Percentiles rank a stretch among this genome's conserved stretches.
Evolutionary conservation across 2,113 vertebrate genomes (phyloP).

Genomic region (Chlorocebus sabaeus): DNA sequence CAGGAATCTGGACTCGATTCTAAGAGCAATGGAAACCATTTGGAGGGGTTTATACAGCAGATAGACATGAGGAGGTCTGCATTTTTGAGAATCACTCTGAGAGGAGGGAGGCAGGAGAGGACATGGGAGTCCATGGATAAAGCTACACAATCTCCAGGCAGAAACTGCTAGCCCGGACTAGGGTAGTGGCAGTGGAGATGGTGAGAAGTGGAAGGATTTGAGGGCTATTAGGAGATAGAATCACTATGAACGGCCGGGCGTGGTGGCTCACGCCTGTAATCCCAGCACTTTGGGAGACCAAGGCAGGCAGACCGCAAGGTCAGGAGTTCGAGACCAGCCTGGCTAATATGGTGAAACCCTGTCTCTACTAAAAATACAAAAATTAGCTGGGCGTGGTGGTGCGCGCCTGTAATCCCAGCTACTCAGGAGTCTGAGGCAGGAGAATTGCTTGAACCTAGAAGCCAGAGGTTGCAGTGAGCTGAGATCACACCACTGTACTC

Average conservation of each 20-base stretch:
- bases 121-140: neutral
- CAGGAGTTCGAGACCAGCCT: too few relatives aligned
- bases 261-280: too few relatives aligned
- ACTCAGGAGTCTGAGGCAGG: too few relatives aligned
- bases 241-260: neutral
- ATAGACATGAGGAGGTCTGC: neutral
- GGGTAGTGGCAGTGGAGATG: neutral
- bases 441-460: too few relatives aligned
- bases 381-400: too few relatives aligned
- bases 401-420: too few relatives aligned
- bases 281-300: too few relatives aligned
- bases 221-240: neutral
- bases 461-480: too few relatives aligned
- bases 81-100: neutral
- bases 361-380: too few relatives aligned
- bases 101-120: neutral
- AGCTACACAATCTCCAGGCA: neutral
- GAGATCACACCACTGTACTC: too few relatives aligned
- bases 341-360: too few relatives aligned
- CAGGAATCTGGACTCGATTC: neutral
- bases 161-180: neutral
- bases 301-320: too few relatives aligned
- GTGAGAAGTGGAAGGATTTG: neutral
- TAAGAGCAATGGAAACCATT: neutral
- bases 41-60: neutral